Evolutionary conservation across 92 coral and sea anemone genomes (phyloP).

Genomic region (Zoanthus gigantus): DNA sequence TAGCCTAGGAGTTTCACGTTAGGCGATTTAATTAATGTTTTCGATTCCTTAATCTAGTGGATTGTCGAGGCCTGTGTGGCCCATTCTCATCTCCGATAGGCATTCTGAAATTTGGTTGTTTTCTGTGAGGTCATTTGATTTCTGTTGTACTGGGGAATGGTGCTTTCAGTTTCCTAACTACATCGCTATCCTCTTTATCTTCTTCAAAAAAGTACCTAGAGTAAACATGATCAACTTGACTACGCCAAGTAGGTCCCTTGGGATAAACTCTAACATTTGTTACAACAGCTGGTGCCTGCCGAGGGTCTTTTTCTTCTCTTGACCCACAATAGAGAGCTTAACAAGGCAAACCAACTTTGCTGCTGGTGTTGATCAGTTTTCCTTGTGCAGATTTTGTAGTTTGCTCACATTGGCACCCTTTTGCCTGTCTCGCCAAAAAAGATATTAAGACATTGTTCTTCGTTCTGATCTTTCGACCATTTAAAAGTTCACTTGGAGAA

Average conservation of each 20-base stretch:
- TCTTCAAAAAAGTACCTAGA: constrained; percentile 33
- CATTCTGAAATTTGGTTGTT: too few species aligned
- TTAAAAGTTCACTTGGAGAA: constrained; percentile 46
- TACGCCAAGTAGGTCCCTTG: constrained; percentile 53
- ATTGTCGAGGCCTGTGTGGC: too few species aligned
- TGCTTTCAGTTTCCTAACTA: too few species aligned
- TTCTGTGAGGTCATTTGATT: too few species aligned
- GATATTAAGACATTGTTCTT: constrained; percentile 24
- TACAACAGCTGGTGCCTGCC: constrained; percentile 40
- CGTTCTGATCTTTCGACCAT: constrained; percentile 40
- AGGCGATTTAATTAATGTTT: too few species aligned
- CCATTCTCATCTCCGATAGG: too few species aligned
- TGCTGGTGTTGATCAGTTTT: constrained; percentile 6
- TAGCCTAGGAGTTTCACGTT: too few species aligned
- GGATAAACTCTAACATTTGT: constrained; percentile 51
- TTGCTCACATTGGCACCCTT: constrained; percentile 35
- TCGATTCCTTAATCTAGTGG: too few species aligned
- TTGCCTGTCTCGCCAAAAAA: constrained; percentile 32
- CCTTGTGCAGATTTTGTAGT: constrained; percentile 1
- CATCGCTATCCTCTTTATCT: constrained; percentile 51
- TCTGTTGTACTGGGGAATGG: too few species aligned
- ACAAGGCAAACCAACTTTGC: constrained; percentile 37
- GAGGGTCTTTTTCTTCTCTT: constrained; percentile 50
- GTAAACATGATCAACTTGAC: constrained; percentile 50
- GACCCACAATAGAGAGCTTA: constrained; percentile 58